Evolutionary conservation across 2,113 vertebrate genomes (phyloP).

Genomic region (Nibea coibor): DNA sequence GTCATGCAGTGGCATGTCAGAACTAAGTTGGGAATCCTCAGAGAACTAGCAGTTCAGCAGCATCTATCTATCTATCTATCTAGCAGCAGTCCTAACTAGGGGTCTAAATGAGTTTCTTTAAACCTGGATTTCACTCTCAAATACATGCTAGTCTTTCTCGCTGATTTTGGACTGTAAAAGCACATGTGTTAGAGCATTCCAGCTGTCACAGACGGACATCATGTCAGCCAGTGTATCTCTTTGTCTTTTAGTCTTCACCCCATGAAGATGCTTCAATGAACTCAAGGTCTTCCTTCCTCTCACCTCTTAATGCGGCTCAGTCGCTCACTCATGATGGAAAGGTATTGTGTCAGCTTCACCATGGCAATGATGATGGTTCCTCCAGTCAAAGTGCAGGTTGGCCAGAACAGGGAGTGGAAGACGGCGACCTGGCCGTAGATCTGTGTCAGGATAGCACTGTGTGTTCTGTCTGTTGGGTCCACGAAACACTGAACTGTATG

Average conservation of each 20-base stretch:
- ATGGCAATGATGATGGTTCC: conserved; percentile 90
- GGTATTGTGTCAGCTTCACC: conserved; percentile 97
- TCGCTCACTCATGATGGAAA: conserved; percentile 92
- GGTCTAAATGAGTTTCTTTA: not conserved
- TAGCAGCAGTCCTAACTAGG: not conserved
- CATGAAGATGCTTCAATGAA: not conserved
- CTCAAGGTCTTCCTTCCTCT: conserved; percentile 24
- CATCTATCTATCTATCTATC: too few species aligned
- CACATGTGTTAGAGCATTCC: not conserved
- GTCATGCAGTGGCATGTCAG: not conserved
- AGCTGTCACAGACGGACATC: conserved; percentile 8
- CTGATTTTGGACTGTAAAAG: not conserved
- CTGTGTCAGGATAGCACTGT: conserved; percentile 90
- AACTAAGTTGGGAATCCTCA: not conserved
- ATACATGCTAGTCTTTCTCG: not conserved
- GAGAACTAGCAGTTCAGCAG: not conserved
- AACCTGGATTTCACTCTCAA: not conserved
- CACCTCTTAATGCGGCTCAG: conserved; percentile 90
- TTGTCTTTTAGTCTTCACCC: not conserved
- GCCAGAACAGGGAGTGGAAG: conserved; percentile 94
- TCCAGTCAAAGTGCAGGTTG: conserved; percentile 90
- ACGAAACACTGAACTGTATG: conserved; percentile 90
- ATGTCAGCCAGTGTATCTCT: not conserved
- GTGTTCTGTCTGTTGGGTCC: conserved; percentile 86
- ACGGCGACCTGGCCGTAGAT: conserved; percentile 90